phyloP scores from a whole-genome alignment of 2,797 vertebrate genomes.

The Acrocephalus scirpaceus region DNA sequence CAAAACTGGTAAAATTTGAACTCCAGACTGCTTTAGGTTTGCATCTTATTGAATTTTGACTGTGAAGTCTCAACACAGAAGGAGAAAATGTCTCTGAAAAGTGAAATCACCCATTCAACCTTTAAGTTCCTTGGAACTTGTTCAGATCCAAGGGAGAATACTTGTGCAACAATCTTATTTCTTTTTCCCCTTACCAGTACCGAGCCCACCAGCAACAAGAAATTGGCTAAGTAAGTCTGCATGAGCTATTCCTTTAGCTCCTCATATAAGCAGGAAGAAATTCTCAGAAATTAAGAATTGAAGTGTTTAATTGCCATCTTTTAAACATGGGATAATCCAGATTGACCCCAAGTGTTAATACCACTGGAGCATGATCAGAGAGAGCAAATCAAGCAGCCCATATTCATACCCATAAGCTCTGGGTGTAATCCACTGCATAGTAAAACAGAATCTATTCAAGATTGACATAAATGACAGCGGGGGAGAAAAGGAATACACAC shows the following conservation, averaged over 20 bases:
- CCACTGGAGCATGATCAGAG: conserved; percentile 59
- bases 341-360: conserved; percentile 68
- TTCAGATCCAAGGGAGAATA: not conserved
- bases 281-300: conserved; percentile 27
- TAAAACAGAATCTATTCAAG: conserved; percentile 57
- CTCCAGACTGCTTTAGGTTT: not conserved
- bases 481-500: not conserved
- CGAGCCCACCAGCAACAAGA: not conserved
- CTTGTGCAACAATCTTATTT: not conserved
- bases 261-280: conserved; percentile 24
- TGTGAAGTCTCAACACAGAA: not conserved
- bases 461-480: conserved; percentile 56
- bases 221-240: not conserved
- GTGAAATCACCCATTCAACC: not conserved
- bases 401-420: conserved; percentile 63
- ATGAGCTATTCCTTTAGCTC: conserved; percentile 18
- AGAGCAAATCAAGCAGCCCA: conserved; percentile 57
- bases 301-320: conserved; percentile 62
- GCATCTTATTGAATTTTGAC: conserved; percentile 5
- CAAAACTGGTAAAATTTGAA: not conserved
- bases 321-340: conserved; percentile 67
- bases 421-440: conserved; percentile 58
- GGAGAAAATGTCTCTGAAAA: not conserved
- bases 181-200: not conserved
- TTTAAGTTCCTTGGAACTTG: not conserved